Evolutionary conservation across 1,140 invertebrate genomes (phyloP).

Genomic region (Zaprionus camerounensis): DNA sequence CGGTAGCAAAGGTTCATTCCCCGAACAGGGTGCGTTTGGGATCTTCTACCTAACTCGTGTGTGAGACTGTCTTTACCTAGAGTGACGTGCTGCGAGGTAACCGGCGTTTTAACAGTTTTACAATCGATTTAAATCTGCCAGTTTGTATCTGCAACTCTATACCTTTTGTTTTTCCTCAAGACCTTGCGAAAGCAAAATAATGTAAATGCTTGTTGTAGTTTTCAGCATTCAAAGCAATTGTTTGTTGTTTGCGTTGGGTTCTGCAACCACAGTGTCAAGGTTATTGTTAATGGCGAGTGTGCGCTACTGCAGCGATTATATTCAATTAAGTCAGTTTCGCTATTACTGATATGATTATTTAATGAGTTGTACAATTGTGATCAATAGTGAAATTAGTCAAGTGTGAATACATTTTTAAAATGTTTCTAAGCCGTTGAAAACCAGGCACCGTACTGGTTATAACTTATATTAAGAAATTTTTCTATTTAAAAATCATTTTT

Average conservation of each 20-base stretch:
- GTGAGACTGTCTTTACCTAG: not conserved
- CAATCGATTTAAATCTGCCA: slow-evolving; percentile 35
- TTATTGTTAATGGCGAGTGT: not conserved
- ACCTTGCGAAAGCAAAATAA: not conserved
- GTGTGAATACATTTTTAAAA: no score
- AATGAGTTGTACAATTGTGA: slow-evolving; percentile 21
- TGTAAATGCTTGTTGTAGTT: not conserved
- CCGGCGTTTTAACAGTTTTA: slow-evolving; percentile 26
- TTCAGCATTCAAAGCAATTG: slow-evolving; percentile 32
- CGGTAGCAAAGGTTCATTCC: slow-evolving; percentile 49
- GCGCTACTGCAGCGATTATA: slow-evolving; percentile 14
- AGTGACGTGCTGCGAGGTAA: slow-evolving; percentile 25
- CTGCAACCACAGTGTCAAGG: slow-evolving; percentile 16
- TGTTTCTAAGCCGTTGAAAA: no score
- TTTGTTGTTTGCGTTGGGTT: slow-evolving; percentile 4
- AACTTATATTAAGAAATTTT: no score
- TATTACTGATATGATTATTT: not conserved
- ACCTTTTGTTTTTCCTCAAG: no score
- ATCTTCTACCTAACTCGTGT: not conserved
- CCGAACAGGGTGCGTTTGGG: not conserved
- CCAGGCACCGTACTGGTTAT: no score
- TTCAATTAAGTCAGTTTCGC: slow-evolving; percentile 26
- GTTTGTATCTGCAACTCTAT: no score
- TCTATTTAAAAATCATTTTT: no score
- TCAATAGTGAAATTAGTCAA: not conserved